These are phyloP conservation scores for Leptocoma aspasia DNA, from an alignment of 2,113 vertebrate species.

Conservation along the genomic window DNA sequence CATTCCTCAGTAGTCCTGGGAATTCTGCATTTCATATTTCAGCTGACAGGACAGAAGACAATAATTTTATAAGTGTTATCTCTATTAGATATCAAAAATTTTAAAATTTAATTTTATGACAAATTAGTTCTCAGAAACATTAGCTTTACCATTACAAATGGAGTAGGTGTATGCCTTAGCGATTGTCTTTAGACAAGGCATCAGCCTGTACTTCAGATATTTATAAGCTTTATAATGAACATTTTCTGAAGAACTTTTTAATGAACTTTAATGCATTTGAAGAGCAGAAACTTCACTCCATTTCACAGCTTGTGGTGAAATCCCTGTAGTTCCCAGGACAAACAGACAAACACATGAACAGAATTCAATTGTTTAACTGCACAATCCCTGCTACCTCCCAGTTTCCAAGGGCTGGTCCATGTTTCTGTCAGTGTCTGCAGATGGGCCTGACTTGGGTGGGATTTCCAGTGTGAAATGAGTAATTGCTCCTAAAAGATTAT, in stretches of 20 bases:
- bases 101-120: neutral
- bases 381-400: neutral
- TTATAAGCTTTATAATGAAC: neutral
- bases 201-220: neutral
- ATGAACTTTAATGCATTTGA: neutral
- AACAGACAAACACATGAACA: neutral
- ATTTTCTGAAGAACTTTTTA: neutral
- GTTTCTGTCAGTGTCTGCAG: accelerated
- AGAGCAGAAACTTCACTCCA: neutral
- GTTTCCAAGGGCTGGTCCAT: neutral
- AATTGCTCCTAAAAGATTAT: neutral
- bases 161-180: neutral
- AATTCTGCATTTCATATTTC: neutral
- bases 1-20: neutral
- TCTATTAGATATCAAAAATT: neutral
- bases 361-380: neutral
- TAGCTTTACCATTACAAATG: neutral
- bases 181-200: neutral
- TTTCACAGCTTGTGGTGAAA: neutral
- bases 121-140: neutral
- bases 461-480: neutral
- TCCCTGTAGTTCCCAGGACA: neutral
- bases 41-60: neutral
- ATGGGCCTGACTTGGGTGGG: neutral
- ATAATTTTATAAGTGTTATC: neutral